A percentile compares a stretch with the other conserved stretches of the same genome.
phyloP scores from a whole-genome alignment of 2,113 vertebrate species.

The Microtus ochrogaster region DNA sequence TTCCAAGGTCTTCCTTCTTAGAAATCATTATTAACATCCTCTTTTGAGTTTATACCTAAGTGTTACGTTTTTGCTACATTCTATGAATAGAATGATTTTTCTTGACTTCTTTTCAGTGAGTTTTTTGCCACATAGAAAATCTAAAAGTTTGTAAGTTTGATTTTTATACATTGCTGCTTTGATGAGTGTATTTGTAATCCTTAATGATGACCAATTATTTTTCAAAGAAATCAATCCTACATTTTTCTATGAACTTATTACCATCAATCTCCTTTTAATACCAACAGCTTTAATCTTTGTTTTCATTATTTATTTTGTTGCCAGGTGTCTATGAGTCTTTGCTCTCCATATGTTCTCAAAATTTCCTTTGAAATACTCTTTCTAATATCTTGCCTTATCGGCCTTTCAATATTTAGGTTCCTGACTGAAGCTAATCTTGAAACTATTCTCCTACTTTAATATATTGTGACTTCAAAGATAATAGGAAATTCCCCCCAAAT shows the following conservation, averaged over 20 bases:
- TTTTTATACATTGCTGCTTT: neutral
- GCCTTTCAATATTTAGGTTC: neutral
- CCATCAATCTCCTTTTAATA: neutral
- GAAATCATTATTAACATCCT: neutral
- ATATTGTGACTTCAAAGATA: slow-evolving; percentile 15
- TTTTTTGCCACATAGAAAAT: neutral
- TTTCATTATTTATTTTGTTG: slow-evolving; percentile 12
- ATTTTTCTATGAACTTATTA: neutral
- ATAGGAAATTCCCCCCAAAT: slow-evolving; percentile 44
- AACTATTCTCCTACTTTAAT: slow-evolving; percentile 41
- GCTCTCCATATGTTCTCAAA: neutral
- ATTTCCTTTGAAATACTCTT: neutral
- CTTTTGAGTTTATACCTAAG: neutral
- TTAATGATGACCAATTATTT: neutral
- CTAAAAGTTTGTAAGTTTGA: too few species aligned
- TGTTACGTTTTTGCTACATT: neutral
- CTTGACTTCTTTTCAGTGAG: neutral
- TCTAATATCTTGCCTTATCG: neutral
- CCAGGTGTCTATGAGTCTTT: neutral
- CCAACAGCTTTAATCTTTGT: neutral
- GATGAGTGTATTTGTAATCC: neutral
- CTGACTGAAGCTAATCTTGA: slow-evolving; percentile 6
- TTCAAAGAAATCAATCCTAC: neutral
- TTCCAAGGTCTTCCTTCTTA: neutral
- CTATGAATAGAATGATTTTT: neutral